These are phyloP conservation scores for Eupithecia pulchellata DNA, from an alignment of 2,888 invertebrate genomes.

Conservation along the genomic window DNA sequence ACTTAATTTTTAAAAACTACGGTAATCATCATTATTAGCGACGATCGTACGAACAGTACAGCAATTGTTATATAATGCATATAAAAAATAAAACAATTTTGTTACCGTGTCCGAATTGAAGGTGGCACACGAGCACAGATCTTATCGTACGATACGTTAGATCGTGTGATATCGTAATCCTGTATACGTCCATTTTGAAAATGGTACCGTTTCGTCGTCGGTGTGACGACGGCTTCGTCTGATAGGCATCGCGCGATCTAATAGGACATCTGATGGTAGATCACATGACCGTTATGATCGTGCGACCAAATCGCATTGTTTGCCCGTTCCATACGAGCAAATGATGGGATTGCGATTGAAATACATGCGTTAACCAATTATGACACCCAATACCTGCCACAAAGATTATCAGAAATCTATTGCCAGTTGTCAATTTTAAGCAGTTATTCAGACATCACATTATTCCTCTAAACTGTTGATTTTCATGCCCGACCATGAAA, in stretches of 20 bases:
- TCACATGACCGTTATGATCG: neutral
- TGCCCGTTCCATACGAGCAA: neutral
- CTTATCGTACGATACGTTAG: too few relatives aligned
- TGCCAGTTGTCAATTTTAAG: neutral
- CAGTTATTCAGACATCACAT: neutral
- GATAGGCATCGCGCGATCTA: neutral
- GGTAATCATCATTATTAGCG: neutral
- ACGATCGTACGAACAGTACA: too few relatives aligned
- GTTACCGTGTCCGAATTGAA: neutral
- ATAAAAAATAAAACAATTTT: neutral
- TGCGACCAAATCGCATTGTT: neutral
- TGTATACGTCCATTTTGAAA: too few relatives aligned
- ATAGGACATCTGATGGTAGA: neutral
- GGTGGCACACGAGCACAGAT: neutral
- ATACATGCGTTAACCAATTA: neutral
- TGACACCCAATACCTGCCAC: neutral
- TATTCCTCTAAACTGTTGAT: neutral
- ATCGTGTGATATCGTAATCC: too few relatives aligned
- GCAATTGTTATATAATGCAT: too few relatives aligned
- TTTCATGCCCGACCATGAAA: conserved; percentile 1
- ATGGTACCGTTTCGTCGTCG: too few relatives aligned
- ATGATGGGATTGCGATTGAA: too few relatives aligned
- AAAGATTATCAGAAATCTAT: neutral
- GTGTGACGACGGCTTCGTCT: too few relatives aligned
- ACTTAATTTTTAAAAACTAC: neutral